A percentile compares a stretch with the other conserved stretches of the same genome.
These are phyloP conservation scores for Norana najaformis DNA, from an alignment of 2,888 invertebrate genomes.

Conservation along the genomic window DNA sequence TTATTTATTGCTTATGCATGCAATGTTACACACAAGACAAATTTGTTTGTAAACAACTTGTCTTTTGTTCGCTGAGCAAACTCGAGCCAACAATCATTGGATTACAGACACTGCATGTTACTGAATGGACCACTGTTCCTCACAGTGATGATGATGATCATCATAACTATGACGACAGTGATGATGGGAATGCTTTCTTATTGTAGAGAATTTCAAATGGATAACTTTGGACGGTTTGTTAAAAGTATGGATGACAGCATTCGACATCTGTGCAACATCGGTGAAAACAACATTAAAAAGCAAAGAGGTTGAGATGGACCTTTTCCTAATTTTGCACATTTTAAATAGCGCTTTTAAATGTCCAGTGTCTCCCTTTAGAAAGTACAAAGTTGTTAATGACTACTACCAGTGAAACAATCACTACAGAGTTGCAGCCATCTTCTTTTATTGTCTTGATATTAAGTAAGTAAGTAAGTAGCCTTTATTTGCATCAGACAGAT, in stretches of 20 bases:
- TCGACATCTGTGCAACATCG: conserved; percentile 78
- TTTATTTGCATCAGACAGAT: too few relatives aligned
- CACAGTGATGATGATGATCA: neutral
- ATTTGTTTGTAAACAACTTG: too few relatives aligned
- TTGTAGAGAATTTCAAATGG: conserved; percentile 77
- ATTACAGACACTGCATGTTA: too few relatives aligned
- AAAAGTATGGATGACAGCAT: conserved; percentile 84
- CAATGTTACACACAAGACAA: too few relatives aligned
- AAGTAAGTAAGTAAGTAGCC: too few relatives aligned
- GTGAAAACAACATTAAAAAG: conserved; percentile 83
- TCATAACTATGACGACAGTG: neutral
- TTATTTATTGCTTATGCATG: conserved; percentile 25
- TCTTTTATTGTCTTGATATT: too few relatives aligned
- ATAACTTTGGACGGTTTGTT: conserved; percentile 80
- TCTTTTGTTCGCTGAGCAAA: too few relatives aligned
- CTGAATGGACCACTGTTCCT: too few relatives aligned
- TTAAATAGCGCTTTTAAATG: neutral
- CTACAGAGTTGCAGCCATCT: neutral
- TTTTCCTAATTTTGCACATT: neutral
- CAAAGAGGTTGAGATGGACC: conserved; percentile 71
- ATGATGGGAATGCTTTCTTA: neutral
- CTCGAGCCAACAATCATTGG: neutral
- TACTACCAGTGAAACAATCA: neutral
- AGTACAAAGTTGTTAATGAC: neutral
- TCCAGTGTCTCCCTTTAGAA: neutral